These are phyloP conservation scores for Eurosta solidaginis DNA, from an alignment of 1,140 invertebrate genomes.

Conservation along the genomic window DNA sequence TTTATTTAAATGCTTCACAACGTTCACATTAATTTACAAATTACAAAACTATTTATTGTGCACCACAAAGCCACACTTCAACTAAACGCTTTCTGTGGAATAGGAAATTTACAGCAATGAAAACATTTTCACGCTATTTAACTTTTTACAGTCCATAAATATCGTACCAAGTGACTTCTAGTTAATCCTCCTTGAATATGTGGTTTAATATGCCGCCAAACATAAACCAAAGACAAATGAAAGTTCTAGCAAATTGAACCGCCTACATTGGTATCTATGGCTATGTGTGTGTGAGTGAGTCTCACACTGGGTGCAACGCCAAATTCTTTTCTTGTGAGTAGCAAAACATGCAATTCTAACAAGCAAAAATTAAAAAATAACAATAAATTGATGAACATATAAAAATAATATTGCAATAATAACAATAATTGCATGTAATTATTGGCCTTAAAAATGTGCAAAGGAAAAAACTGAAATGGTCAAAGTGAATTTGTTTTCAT, in stretches of 20 bases:
- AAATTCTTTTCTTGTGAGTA: neutral
- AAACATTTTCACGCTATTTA: conserved; percentile 14
- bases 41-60: too few species aligned
- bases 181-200: neutral
- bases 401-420: conserved; percentile 26
- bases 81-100: too few species aligned
- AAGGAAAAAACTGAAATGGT: neutral
- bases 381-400: neutral
- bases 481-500: neutral
- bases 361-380: conserved; percentile 28
- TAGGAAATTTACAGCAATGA: neutral
- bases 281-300: neutral
- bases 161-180: neutral
- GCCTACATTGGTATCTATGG: neutral
- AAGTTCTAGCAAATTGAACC: neutral
- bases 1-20: neutral
- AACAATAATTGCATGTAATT: conserved; percentile 29
- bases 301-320: neutral
- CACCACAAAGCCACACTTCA: too few species aligned
- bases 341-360: conserved; percentile 12
- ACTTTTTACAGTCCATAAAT: neutral
- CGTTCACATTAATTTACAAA: too few species aligned
- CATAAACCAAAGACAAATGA: neutral
- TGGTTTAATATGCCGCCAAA: neutral
- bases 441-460: neutral